Evolutionary conservation across 1,140 invertebrate species (phyloP), one percentile per base, ranked within the genome.

Genomic region (Potamilus streckersoni): DNA sequence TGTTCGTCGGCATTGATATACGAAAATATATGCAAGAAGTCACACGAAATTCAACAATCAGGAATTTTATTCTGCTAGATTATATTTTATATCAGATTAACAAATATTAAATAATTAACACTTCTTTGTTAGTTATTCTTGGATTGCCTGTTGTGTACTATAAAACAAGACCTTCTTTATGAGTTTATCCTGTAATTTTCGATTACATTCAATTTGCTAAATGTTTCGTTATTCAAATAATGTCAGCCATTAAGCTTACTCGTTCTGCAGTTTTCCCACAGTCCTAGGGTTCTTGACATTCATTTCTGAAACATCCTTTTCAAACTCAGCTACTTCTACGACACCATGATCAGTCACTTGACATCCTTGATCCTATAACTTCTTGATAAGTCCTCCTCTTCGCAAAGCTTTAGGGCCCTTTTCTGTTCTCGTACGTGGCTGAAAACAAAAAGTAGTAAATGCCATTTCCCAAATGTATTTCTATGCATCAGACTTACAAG

Each of bases 291-390:
- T 82, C 69, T 79, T 82, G 14, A 83, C 74, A 20, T 78, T 79
- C 20, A 73, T 38, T 20, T 58, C 62, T 38, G 79, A 76, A 38
- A 68, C 61, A 57, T 85, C 83, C 12, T 76, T 60, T 4, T 74
- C 65, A 15, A 82, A 60, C 6, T 67, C 49, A 19, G 78, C 81
- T 61, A 83, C 71, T 4, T 71, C 74, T 16, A 83, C 55, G 73
- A 83, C 79, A 2, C 83, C 83, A 70, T 85, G 71, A 66, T 85
- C 83, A 2, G 57, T 64, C 3, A 83, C 80, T 27, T 78, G 73
- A 69, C 69, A 76, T 15, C 78, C 73, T 16, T 75, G 55, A 14
- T 55, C 13, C 19, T 69, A 3, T 6, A 80, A 57, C 56, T 55
- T 56, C 58, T 71, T 66, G 0, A 80, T 31, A 16, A 76, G 20